phyloP scores from a whole-genome alignment of 2,113 vertebrate species.

The Phocoena sinus region DNA sequence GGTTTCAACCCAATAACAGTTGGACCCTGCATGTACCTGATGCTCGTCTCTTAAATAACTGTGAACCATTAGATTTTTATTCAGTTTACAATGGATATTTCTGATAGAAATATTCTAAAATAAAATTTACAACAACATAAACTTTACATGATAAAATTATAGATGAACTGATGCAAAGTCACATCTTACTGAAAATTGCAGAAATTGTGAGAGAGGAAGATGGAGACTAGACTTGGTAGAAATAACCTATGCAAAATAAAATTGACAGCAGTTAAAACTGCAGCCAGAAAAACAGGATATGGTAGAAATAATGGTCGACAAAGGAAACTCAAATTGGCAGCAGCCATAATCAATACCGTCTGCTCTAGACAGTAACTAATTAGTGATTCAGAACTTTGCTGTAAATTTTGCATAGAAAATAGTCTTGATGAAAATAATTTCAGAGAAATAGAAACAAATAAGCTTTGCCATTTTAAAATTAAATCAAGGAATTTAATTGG shows the following conservation, averaged over 20 bases:
- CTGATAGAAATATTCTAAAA: neutral
- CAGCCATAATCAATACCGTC: neutral
- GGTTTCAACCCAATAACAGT: neutral
- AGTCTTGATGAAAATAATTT: conserved; percentile 11
- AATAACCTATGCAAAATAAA: neutral
- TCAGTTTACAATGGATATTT: neutral
- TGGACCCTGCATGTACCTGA: neutral
- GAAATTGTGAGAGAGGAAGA: neutral
- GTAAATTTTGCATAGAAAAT: neutral
- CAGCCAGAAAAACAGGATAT: neutral
- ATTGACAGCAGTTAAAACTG: neutral
- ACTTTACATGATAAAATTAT: neutral
- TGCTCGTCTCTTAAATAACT: neutral
- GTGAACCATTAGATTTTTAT: neutral
- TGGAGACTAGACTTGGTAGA: neutral
- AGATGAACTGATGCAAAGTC: neutral
- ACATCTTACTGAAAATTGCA: neutral
- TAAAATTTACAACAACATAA: neutral
- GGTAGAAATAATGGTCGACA: neutral
- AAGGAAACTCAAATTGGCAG: neutral
- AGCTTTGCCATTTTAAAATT: neutral
- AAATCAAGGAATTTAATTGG: conserved; percentile 2
- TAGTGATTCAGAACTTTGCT: neutral
- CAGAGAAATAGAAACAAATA: neutral
- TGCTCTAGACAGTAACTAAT: neutral